Evolutionary conservation across 2,888 invertebrate species (phyloP).

Genomic region (Dascillus cervinus): DNA sequence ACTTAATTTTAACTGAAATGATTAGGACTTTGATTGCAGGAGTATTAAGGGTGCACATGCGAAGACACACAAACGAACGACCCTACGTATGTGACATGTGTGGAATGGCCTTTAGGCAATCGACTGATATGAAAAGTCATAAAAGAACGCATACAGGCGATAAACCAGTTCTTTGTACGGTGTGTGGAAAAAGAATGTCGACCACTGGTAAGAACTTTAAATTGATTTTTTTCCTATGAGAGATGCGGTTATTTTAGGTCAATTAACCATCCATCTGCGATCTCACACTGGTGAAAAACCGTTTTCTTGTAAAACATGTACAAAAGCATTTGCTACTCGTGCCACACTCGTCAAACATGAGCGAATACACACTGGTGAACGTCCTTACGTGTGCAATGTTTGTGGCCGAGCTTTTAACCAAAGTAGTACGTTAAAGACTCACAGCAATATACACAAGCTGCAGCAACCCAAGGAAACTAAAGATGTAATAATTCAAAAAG

Average conservation of each 20-base stretch:
- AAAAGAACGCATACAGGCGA: conserved; percentile 20
- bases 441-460: conserved; percentile 24
- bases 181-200: conserved; percentile 31
- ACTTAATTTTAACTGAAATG: too few relatives aligned
- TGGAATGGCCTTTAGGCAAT: conserved; percentile 23
- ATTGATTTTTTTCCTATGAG: too few relatives aligned
- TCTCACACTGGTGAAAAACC: conserved; percentile 36
- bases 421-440: conserved; percentile 31
- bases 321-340: conserved; percentile 30
- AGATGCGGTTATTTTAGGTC: conserved; percentile 20
- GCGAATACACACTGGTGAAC: conserved; percentile 34
- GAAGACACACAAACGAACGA: conserved; percentile 23
- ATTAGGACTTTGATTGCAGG: too few relatives aligned
- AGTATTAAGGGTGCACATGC: conserved; percentile 22
- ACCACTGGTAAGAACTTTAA: conserved; percentile 28
- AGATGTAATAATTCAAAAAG: background rate
- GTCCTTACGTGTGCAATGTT: conserved; percentile 32
- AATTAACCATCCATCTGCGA: conserved; percentile 30
- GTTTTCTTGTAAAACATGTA: conserved; percentile 27
- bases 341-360: conserved; percentile 29
- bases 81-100: conserved; percentile 26
- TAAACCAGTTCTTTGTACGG: conserved; percentile 19
- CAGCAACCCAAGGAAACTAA: background rate
- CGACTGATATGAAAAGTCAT: conserved; percentile 24
- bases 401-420: conserved; percentile 33